Evolutionary conservation across 2,888 invertebrate genomes (phyloP).

Genomic region (Thelaira solivaga): DNA sequence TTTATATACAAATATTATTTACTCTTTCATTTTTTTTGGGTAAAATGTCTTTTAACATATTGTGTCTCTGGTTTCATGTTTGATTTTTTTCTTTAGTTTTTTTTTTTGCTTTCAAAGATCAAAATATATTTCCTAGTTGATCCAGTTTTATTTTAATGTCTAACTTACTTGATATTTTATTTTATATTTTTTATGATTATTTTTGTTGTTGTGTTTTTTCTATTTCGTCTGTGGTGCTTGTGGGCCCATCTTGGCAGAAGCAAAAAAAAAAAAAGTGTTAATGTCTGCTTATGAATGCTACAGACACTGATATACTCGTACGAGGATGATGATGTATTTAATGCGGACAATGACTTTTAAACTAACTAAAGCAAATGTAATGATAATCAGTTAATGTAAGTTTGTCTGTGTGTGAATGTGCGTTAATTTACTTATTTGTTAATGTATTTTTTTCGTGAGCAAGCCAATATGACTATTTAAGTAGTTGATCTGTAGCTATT

Average conservation of each 20-base stretch:
- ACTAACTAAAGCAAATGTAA: slow-evolving; percentile 19
- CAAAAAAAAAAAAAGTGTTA: slow-evolving; percentile 33
- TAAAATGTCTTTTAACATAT: no score
- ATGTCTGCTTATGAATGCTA: slow-evolving; percentile 28
- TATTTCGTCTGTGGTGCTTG: not conserved
- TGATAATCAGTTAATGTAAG: slow-evolving; percentile 34
- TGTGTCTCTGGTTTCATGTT: slow-evolving; percentile 26
- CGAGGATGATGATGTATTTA: slow-evolving; percentile 18
- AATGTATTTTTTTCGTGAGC: slow-evolving; percentile 21
- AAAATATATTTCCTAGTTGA: slow-evolving; percentile 58
- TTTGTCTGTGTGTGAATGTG: not conserved
- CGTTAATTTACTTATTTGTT: not conserved
- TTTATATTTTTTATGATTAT: not conserved
- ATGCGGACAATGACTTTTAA: slow-evolving; percentile 48
- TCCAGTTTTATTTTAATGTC: slow-evolving; percentile 46
- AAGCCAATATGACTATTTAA: not conserved
- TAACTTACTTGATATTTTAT: not conserved
- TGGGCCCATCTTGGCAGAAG: not conserved
- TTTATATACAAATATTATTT: not conserved
- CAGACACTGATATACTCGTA: not conserved
- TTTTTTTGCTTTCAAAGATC: slow-evolving; percentile 27
- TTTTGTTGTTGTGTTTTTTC: not conserved
- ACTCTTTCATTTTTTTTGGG: not conserved
- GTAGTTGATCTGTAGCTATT: not conserved
- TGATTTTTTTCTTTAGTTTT: slow-evolving; percentile 1